These are phyloP conservation scores for Orchestia grillus DNA, from an alignment of 1,140 invertebrate genomes.

Conservation along the genomic window DNA sequence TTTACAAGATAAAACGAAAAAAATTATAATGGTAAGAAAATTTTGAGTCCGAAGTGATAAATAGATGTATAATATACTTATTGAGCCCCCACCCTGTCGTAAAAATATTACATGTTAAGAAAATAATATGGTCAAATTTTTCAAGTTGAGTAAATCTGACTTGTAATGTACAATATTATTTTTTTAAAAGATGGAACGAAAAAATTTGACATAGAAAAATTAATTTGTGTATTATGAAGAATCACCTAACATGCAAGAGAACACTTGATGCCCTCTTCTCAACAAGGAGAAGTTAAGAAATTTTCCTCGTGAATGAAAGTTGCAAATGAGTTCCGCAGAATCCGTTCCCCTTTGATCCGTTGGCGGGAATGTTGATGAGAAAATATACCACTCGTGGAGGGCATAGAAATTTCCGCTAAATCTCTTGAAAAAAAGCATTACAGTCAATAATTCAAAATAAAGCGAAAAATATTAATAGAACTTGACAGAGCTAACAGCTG, in stretches of 20 bases:
- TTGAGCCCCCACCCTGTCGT: no score
- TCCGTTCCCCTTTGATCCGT: constrained; percentile 25
- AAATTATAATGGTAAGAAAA: no score
- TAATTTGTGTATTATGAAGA: not conserved
- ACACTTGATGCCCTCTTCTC: not conserved
- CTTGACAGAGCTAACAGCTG: not conserved
- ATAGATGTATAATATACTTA: no score
- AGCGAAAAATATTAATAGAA: not conserved
- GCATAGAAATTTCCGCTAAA: not conserved
- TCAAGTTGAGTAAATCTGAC: no score
- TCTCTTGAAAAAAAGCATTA: not conserved
- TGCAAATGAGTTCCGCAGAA: not conserved
- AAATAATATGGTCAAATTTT: no score
- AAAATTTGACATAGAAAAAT: no score
- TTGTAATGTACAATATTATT: no score
- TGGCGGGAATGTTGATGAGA: constrained; percentile 8
- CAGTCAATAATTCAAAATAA: not conserved
- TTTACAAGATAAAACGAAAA: no score
- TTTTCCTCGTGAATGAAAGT: constrained; percentile 31
- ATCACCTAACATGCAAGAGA: not conserved
- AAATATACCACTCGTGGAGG: not conserved
- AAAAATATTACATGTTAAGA: no score
- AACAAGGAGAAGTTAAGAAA: not conserved
- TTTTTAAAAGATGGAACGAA: no score
- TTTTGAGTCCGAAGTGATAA: no score